phyloP scores from a whole-genome alignment of 1,140 invertebrate species.

The Heliconius nattereri region DNA sequence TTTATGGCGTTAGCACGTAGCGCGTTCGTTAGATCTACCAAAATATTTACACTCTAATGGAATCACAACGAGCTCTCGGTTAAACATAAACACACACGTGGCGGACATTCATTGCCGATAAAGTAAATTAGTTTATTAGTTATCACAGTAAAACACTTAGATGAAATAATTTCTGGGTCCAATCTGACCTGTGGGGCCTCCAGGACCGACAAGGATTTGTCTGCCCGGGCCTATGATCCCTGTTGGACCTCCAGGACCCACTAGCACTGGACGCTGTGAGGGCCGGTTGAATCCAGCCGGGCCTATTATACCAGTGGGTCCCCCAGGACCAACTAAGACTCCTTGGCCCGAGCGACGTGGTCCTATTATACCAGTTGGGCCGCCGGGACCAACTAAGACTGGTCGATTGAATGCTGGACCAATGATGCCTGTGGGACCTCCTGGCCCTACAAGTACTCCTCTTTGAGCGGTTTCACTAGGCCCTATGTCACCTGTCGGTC shows the following conservation, averaged over 20 bases:
- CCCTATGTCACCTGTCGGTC: conserved; percentile 22
- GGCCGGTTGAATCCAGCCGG: conserved; percentile 42
- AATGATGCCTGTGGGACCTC: conserved; percentile 75
- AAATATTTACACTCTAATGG: conserved; percentile 30
- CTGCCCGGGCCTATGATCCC: conserved; percentile 72
- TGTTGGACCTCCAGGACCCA: conserved; percentile 61
- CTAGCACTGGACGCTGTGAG: conserved; percentile 41
- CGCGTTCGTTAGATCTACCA: conserved; percentile 24
- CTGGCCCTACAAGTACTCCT: conserved; percentile 81
- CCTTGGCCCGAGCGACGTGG: conserved; percentile 60
- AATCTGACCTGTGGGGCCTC: conserved; percentile 80
- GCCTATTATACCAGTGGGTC: conserved; percentile 81
- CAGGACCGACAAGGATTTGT: conserved; percentile 81
- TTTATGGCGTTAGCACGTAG: conserved; percentile 15
- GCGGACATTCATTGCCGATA: conserved; percentile 19
- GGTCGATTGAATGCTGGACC: conserved; percentile 48
- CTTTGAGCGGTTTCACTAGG: conserved; percentile 34
- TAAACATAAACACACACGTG: conserved; percentile 7
- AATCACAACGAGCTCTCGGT: conserved; percentile 13
- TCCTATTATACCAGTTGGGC: conserved; percentile 81
- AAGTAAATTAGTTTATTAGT: conserved; percentile 45
- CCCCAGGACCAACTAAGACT: conserved; percentile 80
- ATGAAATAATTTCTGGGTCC: conserved; percentile 66
- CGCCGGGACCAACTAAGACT: conserved; percentile 75
- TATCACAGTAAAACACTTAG: conserved; percentile 56